These are phyloP conservation scores for Fregetta grallaria DNA, from an alignment of 2,113 vertebrate genomes.

Conservation along the genomic window DNA sequence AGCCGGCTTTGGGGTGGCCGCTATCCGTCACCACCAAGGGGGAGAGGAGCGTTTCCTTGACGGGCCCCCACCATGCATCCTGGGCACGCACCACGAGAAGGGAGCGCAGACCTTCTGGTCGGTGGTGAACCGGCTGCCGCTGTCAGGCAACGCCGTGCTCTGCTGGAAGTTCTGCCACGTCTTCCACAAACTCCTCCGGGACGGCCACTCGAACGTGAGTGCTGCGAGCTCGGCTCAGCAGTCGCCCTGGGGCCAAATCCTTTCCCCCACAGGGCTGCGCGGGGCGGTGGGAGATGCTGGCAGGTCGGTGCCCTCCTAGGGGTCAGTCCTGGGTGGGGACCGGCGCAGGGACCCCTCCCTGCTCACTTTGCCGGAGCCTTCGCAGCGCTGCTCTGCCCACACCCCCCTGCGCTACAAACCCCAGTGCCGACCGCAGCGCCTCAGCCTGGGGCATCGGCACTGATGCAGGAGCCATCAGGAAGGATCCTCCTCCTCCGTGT, in stretches of 20 bases:
- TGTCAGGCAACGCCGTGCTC: conserved; percentile 95
- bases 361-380: background rate
- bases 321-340: background rate
- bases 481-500: background rate
- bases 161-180: conserved; percentile 99
- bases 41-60: conserved; percentile 78
- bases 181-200: conserved; percentile 96
- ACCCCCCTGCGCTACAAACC: background rate
- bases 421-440: accelerated
- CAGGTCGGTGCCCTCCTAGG: background rate
- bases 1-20: accelerated
- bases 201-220: conserved; percentile 93
- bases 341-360: background rate
- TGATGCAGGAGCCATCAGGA: background rate
- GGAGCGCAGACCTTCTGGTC: conserved; percentile 98
- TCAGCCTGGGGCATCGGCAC: accelerated
- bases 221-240: background rate
- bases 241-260: background rate
- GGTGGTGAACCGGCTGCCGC: conserved; percentile 89
- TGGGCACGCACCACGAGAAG: conserved; percentile 98
- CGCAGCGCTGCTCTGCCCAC: background rate
- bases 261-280: accelerated
- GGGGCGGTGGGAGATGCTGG: background rate
- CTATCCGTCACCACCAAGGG: accelerated
- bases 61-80: conserved; percentile 84